Base-by-base conservation (phyloP, 2,888 invertebrate genomes). In the Netelia virgata region DNA sequence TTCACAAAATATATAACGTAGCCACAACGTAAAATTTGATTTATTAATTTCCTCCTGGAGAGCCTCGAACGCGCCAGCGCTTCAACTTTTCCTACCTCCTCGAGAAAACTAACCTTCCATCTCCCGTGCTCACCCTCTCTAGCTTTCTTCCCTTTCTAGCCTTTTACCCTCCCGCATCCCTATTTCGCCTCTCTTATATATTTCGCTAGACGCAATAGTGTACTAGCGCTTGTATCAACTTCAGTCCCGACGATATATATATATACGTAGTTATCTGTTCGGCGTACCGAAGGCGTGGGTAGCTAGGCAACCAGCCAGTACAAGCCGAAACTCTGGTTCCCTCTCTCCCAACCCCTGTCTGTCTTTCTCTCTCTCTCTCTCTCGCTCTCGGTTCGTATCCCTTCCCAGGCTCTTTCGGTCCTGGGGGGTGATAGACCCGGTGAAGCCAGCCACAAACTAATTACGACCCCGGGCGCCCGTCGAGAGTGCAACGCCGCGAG, bases 381-480 rank as follows among this genome's bases (percentile, higher is more conserved):
- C 36, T 55, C 68, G 63, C 59, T 69, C n/a, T 55, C 64, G 72
- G 18, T 53, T 36, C 41, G 14, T 63, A 76, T 57, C 70, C 77
- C 77, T 57, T 70, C 18, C 28, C 43, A 43, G 28, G 28, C 28
- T 28, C 76, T 36, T 28, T 28, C 28, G 28, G 28, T 55, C 64
- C 43, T 23, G 72, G 86, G 80, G 79, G 89, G 88, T 57, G 90
- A 91, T 88, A 87, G 90, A 90, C 88, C 86, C 86, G 87, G 86
- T 86, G 89, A 91, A 90, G 89, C 90, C 87, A 88, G 83, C 88
- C 91, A 88, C 91, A 91, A 91, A 91, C 91, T 91, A 91, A 91
- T 91, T 91, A 91, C 91, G 88, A 91, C 91, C 91, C 85, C 83
- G 85, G 89, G 91, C 90, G 90, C 89, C 87, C 88, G 89, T 87